phyloP scores from a whole-genome alignment of 2,797 vertebrate genomes.

The Labeo calbasu region DNA sequence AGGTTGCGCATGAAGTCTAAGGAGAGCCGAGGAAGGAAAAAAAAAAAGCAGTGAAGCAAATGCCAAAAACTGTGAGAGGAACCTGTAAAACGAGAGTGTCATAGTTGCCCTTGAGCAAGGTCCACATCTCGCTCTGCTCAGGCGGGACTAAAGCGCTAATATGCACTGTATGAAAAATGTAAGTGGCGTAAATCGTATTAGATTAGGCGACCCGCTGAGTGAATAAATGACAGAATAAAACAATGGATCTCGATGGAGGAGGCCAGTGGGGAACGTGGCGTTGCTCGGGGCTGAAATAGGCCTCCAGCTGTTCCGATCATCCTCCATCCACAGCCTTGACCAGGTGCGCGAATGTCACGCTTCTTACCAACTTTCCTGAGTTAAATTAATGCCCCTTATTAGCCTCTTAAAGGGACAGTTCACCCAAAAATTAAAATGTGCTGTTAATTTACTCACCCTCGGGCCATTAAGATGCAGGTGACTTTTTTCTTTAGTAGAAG shows the following conservation, averaged over 20 bases:
- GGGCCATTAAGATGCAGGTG: background rate
- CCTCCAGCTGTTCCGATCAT: constrained; percentile 39
- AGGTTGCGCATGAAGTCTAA: background rate
- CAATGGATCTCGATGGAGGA: constrained; percentile 71
- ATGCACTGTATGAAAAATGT: constrained; percentile 74
- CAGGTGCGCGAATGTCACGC: constrained; percentile 72
- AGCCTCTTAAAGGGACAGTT: constrained; percentile 40
- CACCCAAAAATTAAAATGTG: constrained; percentile 5
- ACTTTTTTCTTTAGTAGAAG: background rate
- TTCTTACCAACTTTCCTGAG: constrained; percentile 70
- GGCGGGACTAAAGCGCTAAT: constrained; percentile 75
- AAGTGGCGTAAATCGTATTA: constrained; percentile 78
- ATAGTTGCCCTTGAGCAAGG: constrained; percentile 74
- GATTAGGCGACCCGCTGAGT: constrained; percentile 73
- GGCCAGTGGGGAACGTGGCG: constrained; percentile 37
- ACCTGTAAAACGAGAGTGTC: constrained; percentile 40
- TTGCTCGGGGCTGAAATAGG: constrained; percentile 37
- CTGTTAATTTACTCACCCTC: background rate
- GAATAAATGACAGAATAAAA: constrained; percentile 78
- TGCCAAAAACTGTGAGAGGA: constrained; percentile 53
- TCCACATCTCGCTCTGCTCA: constrained; percentile 72
- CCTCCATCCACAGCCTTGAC: constrained; percentile 56
- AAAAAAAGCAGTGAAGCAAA: constrained; percentile 3
- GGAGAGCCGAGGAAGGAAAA: background rate
- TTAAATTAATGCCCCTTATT: constrained; percentile 67